Percentiles rank a stretch among this genome's conserved stretches.
phyloP scores from a whole-genome alignment of 2,888 invertebrate species.

The Drosophila differens region DNA sequence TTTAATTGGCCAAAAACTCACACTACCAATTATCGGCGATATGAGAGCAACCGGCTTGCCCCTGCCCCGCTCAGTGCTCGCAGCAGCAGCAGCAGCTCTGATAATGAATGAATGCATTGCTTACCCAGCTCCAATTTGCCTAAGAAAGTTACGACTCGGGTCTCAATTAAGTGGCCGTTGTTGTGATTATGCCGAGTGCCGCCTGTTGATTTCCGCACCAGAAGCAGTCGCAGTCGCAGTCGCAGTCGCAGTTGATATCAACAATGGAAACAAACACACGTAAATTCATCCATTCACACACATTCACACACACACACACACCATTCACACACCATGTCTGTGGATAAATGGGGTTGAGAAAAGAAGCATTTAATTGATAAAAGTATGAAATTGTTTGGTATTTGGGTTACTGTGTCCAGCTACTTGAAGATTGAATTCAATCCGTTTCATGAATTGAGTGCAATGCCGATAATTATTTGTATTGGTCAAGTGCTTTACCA shows the following conservation, averaged over 20 bases:
- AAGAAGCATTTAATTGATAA: conserved; percentile 33
- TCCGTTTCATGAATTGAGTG: background rate
- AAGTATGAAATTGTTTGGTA: conserved; percentile 22
- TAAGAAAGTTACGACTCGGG: conserved; percentile 23
- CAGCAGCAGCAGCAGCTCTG: conserved; percentile 5
- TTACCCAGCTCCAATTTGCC: conserved; percentile 33
- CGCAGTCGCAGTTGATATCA: conserved; percentile 13
- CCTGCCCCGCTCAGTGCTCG: background rate
- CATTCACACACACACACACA: background rate
- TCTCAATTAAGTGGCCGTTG: conserved; percentile 41
- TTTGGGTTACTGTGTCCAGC: conserved; percentile 7
- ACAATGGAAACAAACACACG: conserved; percentile 19
- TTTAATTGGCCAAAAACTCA: conserved; percentile 69
- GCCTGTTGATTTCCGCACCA: conserved; percentile 44
- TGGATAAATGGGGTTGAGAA: conserved; percentile 5
- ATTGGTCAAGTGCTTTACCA: background rate
- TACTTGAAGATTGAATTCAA: conserved; percentile 8
- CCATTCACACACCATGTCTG: background rate
- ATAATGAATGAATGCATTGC: conserved; percentile 39
- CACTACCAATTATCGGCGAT: conserved; percentile 52
- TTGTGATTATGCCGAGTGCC: conserved; percentile 47
- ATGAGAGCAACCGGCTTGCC: conserved; percentile 4
- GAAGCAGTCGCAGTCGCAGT: background rate
- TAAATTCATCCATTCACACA: background rate
- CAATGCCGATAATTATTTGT: background rate